These are phyloP conservation scores for Hystrix cristata DNA, from an alignment of 2,113 vertebrate species.

Conservation along the genomic window DNA sequence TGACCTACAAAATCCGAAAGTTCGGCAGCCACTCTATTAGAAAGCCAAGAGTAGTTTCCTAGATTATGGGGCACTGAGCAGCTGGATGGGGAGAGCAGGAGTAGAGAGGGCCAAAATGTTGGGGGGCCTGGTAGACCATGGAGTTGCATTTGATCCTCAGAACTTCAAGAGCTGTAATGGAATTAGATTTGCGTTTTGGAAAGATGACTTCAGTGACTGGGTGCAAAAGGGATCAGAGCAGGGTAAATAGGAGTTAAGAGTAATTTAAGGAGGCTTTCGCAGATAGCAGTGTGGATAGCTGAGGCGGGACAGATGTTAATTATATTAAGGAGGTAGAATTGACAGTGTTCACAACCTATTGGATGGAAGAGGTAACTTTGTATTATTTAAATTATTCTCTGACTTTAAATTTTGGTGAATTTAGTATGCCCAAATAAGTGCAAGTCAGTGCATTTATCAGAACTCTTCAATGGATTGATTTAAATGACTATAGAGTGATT, in stretches of 20 bases:
- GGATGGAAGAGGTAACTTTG: neutral
- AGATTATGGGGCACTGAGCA: neutral
- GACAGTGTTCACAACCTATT: neutral
- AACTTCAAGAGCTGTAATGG: neutral
- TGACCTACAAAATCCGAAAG: neutral
- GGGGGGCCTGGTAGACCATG: neutral
- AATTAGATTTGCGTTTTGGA: conserved; percentile 46
- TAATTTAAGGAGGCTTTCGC: neutral
- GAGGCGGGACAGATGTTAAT: neutral
- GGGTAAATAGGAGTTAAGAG: neutral
- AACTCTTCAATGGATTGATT: conserved; percentile 62
- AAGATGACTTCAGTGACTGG: neutral
- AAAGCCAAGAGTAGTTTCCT: neutral
- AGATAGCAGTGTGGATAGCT: neutral
- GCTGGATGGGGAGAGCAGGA: neutral
- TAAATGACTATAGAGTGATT: conserved; percentile 57
- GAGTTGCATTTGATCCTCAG: neutral
- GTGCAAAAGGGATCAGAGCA: neutral
- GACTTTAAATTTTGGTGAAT: conserved; percentile 57
- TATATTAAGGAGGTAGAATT: neutral
- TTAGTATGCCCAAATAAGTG: conserved; percentile 49
- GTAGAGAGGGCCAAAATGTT: neutral
- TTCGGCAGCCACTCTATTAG: neutral
- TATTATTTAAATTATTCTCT: conserved; percentile 56
- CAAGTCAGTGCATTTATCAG: conserved; percentile 36